phyloP scores from a whole-genome alignment of 2,797 vertebrate genomes.

The Kryptolebias ocellatus region DNA sequence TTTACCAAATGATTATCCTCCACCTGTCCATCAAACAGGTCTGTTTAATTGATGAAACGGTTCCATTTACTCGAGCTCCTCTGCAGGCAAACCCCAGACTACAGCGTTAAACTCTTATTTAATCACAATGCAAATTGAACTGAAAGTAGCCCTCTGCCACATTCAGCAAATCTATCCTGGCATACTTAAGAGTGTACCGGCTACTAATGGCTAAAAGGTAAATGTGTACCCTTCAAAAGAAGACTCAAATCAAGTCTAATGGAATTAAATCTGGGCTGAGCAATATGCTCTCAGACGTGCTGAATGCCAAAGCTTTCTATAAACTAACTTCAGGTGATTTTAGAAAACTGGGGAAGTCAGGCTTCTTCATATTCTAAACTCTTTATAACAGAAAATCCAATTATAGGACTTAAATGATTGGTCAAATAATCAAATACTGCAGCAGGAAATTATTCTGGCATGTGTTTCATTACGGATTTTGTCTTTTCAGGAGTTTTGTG shows the following conservation, averaged over 20 bases:
- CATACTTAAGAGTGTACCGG: slow-evolving; percentile 22
- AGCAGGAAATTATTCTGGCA: no score
- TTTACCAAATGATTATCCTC: slow-evolving; percentile 30
- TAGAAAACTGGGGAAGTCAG: not conserved
- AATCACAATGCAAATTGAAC: slow-evolving; percentile 60
- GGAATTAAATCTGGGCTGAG: slow-evolving; percentile 53
- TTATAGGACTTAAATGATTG: not conserved
- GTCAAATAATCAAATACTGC: not conserved
- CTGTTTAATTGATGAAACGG: slow-evolving; percentile 64
- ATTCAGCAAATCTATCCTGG: slow-evolving; percentile 60
- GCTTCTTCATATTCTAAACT: not conserved
- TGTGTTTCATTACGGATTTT: not conserved
- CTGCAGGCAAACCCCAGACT: slow-evolving; percentile 58
- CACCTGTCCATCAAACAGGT: slow-evolving; percentile 55
- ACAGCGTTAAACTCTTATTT: slow-evolving; percentile 52
- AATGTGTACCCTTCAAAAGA: slow-evolving; percentile 40
- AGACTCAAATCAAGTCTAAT: slow-evolving; percentile 54
- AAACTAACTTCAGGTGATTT: not conserved
- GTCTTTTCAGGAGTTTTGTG: no score
- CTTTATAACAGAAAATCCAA: not conserved
- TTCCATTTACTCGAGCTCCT: slow-evolving; percentile 45
- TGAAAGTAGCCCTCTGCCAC: slow-evolving; percentile 45
- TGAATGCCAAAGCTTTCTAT: slow-evolving; percentile 1
- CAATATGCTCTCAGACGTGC: slow-evolving; percentile 36
- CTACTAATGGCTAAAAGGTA: slow-evolving; percentile 67